These are phyloP conservation scores for Semaprochilodus insignis DNA, from an alignment of 2,797 vertebrate genomes.

Conservation along the genomic window DNA sequence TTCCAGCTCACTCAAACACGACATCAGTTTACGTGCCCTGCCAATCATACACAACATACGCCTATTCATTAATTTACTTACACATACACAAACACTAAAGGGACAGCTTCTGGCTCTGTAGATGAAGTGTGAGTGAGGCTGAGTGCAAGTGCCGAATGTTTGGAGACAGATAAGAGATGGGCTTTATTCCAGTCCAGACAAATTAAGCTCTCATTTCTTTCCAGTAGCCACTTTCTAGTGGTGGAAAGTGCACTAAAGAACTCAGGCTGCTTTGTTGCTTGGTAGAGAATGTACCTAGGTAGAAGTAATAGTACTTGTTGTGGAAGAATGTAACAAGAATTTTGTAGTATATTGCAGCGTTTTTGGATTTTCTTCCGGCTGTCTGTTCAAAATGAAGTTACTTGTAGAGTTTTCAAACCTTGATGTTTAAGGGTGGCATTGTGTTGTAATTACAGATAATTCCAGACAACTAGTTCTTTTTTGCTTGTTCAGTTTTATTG, in stretches of 20 bases:
- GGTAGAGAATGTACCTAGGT: too few species aligned
- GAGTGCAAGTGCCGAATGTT: background rate
- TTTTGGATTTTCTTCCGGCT: too few species aligned
- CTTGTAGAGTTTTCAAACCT: too few species aligned
- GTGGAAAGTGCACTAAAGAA: background rate
- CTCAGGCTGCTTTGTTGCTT: background rate
- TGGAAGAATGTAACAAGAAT: too few species aligned
- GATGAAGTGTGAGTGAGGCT: background rate
- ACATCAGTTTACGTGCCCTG: conserved; percentile 27
- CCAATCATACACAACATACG: conserved; percentile 9
- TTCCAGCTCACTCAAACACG: conserved; percentile 35
- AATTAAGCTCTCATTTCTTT: background rate
- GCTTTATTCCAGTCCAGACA: background rate
- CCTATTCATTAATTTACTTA: background rate
- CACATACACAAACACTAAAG: conserved; percentile 9
- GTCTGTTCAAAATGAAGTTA: too few species aligned
- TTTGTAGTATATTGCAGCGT: too few species aligned
- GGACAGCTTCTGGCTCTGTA: background rate
- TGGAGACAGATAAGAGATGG: background rate
- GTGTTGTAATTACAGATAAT: too few species aligned
- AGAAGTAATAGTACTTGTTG: too few species aligned
- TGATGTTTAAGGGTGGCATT: too few species aligned
- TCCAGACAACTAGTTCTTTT: too few species aligned
- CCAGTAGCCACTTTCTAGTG: background rate
- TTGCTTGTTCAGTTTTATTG: too few species aligned